These are phyloP conservation scores for Poeciliopsis retropinna DNA, from an alignment of 2,113 vertebrate genomes.

Conservation along the genomic window DNA sequence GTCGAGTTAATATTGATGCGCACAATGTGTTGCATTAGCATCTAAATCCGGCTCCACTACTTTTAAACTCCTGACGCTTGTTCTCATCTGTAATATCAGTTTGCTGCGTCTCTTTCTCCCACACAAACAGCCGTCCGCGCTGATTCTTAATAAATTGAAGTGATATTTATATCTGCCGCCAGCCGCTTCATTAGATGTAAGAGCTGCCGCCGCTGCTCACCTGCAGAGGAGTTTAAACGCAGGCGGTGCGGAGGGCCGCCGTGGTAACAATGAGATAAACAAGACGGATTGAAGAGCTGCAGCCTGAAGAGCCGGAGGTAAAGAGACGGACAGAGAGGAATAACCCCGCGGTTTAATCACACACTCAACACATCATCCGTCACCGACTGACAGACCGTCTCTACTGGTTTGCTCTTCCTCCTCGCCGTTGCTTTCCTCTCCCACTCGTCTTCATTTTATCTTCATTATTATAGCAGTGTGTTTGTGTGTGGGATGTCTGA, in stretches of 20 bases:
- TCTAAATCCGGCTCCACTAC: background rate
- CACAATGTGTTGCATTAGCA: background rate
- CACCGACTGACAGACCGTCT: constrained; percentile 58
- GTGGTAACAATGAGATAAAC: constrained; percentile 47
- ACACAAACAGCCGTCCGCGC: background rate
- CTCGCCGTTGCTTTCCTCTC: constrained; percentile 35
- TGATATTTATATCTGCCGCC: constrained; percentile 43
- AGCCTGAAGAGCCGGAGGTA: constrained; percentile 27
- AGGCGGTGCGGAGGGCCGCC: constrained; percentile 22
- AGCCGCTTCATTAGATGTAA: constrained; percentile 39
- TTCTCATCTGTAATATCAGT: constrained; percentile 8
- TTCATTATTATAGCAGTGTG: constrained; percentile 34
- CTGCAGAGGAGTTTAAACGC: constrained; percentile 23
- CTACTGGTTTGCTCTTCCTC: constrained; percentile 34
- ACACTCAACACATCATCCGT: constrained; percentile 40
- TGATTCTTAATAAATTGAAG: constrained; percentile 33
- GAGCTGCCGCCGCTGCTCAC: constrained; percentile 29
- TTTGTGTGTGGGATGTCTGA: constrained; percentile 41
- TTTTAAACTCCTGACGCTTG: constrained; percentile 22
- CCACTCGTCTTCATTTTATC: constrained; percentile 45
- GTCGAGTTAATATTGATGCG: background rate
- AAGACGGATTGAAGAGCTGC: constrained; percentile 27
- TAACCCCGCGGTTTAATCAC: constrained; percentile 10
- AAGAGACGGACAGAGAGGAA: background rate
- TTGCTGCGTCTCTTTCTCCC: background rate